Conservation (phyloP, 2,888 invertebrate species). For the Hermaeophaga mercurialis region DNA sequence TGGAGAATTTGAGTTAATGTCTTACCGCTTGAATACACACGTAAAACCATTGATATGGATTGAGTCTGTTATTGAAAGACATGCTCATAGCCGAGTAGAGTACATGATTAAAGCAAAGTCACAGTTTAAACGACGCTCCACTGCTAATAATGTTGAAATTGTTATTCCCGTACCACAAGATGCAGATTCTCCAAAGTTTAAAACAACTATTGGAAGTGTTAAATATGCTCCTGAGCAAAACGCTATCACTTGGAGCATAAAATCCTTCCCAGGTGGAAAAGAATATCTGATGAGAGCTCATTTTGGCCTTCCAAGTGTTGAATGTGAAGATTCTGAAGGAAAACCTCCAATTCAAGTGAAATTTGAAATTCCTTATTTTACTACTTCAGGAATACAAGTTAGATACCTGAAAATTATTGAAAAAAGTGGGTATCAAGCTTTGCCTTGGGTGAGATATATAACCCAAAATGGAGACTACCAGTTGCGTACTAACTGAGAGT, state of each 20-base stretch:
- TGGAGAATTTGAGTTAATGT: slow-evolving; percentile 99
- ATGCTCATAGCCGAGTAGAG: slow-evolving; percentile 96
- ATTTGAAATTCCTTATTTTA: slow-evolving; percentile 99
- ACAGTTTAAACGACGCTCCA: slow-evolving; percentile 96
- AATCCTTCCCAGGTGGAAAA: slow-evolving; percentile 97
- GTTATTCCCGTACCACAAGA: slow-evolving; percentile 95
- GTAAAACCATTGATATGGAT: slow-evolving; percentile 98
- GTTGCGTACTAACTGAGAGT: slow-evolving; percentile 81
- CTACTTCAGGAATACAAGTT: slow-evolving; percentile 97
- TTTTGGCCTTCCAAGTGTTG: slow-evolving; percentile 95
- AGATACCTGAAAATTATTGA: slow-evolving; percentile 97
- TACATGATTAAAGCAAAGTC: slow-evolving; percentile 99
- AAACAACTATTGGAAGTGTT: slow-evolving; percentile 95
- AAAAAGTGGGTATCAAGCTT: slow-evolving; percentile 97
- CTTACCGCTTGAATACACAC: slow-evolving; percentile 94
- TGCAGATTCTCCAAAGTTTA: slow-evolving; percentile 98
- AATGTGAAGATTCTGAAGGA: slow-evolving; percentile 92
- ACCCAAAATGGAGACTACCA: slow-evolving; percentile 99
- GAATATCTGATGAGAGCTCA: slow-evolving; percentile 98
- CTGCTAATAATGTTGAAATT: slow-evolving; percentile 98
- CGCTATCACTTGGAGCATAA: slow-evolving; percentile 96
- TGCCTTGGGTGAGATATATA: slow-evolving; percentile 99
- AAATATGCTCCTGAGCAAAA: slow-evolving; percentile 97
- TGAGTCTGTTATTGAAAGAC: slow-evolving; percentile 96
- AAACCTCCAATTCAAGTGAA: slow-evolving; percentile 98